These are phyloP conservation scores for Delia radicum DNA, from an alignment of 1,140 invertebrate species.

Conservation along the genomic window DNA sequence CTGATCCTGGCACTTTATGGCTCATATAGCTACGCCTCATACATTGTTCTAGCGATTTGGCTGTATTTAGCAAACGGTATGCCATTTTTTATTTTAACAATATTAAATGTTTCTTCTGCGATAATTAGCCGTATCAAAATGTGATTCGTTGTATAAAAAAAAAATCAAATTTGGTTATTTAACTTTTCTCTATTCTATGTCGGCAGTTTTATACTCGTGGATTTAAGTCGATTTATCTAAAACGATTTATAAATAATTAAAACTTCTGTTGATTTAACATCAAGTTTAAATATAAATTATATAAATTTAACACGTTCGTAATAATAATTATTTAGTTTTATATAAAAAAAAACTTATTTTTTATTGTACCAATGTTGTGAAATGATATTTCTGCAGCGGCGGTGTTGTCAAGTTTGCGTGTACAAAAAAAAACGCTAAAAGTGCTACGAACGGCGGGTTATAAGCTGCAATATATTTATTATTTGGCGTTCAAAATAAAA, in stretches of 20 bases:
- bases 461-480: no score
- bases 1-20: constrained; percentile 30
- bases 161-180: not conserved
- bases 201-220: not conserved
- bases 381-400: not conserved
- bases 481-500: no score
- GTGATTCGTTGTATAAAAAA: no score
- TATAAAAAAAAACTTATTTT: not conserved
- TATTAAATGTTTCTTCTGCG: not conserved
- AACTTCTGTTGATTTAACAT: not conserved
- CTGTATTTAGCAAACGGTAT: constrained; percentile 42
- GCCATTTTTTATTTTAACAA: constrained; percentile 35
- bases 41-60: constrained; percentile 41
- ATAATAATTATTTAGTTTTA: not conserved
- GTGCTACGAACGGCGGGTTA: no score
- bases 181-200: not conserved
- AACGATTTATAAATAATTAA: not conserved
- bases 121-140: not conserved
- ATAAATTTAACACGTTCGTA: not conserved
- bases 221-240: not conserved
- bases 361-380: not conserved
- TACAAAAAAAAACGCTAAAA: no score
- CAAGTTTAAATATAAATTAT: not conserved
- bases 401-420: no score
- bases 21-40: constrained; percentile 40